phyloP scores from a whole-genome alignment of 2,797 vertebrate genomes.

The Cirrhinus mrigala region DNA sequence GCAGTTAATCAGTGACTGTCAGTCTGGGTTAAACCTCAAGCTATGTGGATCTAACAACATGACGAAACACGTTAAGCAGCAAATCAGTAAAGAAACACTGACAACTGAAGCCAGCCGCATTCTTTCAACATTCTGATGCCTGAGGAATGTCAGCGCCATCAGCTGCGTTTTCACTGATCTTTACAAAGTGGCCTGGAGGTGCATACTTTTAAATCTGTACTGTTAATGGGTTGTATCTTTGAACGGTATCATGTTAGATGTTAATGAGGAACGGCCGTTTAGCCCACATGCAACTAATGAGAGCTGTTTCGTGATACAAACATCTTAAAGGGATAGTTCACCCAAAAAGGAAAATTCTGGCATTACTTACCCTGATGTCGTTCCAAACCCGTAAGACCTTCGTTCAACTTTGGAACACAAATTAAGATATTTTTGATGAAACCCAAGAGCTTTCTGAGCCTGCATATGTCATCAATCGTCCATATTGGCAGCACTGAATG shows the following conservation, averaged over 20 bases:
- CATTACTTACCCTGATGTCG: too few relatives aligned
- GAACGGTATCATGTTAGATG: neutral
- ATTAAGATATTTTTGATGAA: too few relatives aligned
- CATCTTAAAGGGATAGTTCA: too few relatives aligned
- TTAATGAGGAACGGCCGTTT: neutral
- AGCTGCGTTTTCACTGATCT: slow-evolving; percentile 30
- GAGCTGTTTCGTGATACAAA: neutral
- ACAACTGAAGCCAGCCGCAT: slow-evolving; percentile 5
- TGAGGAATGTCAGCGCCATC: slow-evolving; percentile 20
- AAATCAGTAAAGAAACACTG: neutral
- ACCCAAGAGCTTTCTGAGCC: too few relatives aligned
- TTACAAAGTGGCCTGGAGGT: neutral
- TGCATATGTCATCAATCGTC: too few relatives aligned
- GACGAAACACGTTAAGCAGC: slow-evolving; percentile 7
- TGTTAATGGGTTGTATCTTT: neutral
- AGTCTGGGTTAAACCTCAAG: slow-evolving; percentile 6
- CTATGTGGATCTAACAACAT: neutral
- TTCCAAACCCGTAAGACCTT: too few relatives aligned
- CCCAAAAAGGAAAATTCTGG: too few relatives aligned
- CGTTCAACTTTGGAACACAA: too few relatives aligned
- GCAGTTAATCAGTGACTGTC: slow-evolving; percentile 18
- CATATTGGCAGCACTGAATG: too few relatives aligned
- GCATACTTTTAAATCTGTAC: neutral
- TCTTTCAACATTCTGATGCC: neutral
- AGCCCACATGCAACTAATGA: neutral